Evolutionary conservation across 2,113 vertebrate species (phyloP).

Genomic region (Centropristis striata): DNA sequence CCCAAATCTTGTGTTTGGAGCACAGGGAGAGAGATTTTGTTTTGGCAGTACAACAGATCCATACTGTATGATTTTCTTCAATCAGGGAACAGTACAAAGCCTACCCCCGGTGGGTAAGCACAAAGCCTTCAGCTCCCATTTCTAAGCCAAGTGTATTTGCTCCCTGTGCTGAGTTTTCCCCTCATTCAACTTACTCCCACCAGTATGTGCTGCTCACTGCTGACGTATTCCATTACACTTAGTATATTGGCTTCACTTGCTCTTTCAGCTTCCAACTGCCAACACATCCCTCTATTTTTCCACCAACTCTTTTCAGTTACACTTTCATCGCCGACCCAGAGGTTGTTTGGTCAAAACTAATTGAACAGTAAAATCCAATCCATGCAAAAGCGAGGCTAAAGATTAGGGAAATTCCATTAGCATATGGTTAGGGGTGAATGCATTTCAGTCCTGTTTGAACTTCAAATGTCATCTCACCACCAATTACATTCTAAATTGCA

Average conservation of each 20-base stretch:
- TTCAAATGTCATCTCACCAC: slow-evolving; percentile 85
- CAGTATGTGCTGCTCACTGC: slow-evolving; percentile 10
- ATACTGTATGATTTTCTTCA: slow-evolving; percentile 67
- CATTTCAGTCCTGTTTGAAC: slow-evolving; percentile 78
- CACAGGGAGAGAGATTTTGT: slow-evolving; percentile 44
- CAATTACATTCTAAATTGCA: slow-evolving; percentile 86
- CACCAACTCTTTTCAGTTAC: slow-evolving; percentile 3
- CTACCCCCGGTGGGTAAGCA: slow-evolving; percentile 37
- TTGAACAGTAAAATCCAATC: slow-evolving; percentile 72
- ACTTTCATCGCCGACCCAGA: slow-evolving; percentile 19
- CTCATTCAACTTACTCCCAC: slow-evolving; percentile 34
- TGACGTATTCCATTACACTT: slow-evolving; percentile 21
- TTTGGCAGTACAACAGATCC: slow-evolving; percentile 55
- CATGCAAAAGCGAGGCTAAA: slow-evolving; percentile 70
- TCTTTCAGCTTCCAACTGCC: neutral
- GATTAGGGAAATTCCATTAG: slow-evolving; percentile 75
- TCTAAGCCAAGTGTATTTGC: slow-evolving; percentile 40
- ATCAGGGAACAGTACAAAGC: slow-evolving; percentile 59
- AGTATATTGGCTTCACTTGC: slow-evolving; percentile 4
- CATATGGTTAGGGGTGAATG: slow-evolving; percentile 77
- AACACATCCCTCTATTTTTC: slow-evolving; percentile 3
- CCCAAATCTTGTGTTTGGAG: slow-evolving; percentile 54
- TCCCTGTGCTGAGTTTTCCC: slow-evolving; percentile 28
- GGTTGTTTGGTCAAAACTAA: slow-evolving; percentile 75
- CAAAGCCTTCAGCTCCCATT: slow-evolving; percentile 54